Evolutionary conservation across 2,113 vertebrate species (phyloP).

Genomic region (Chascanopsetta lugubris): DNA sequence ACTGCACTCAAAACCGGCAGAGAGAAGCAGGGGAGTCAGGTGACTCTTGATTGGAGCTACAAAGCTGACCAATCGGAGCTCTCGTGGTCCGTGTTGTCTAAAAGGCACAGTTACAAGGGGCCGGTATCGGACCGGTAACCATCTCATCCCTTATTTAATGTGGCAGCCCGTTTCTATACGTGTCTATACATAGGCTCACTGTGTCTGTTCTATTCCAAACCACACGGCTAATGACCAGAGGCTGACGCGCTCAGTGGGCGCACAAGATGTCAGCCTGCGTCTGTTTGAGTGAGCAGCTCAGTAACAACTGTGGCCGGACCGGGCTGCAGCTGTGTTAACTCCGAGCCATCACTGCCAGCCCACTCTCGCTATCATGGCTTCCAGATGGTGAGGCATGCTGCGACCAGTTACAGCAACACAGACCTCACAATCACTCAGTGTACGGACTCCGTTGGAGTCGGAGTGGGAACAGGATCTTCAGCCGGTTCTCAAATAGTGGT

Average conservation of each 20-base stretch:
- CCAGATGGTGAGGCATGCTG: slow-evolving; percentile 66
- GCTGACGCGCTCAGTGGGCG: slow-evolving; percentile 34
- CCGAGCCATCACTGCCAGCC: slow-evolving; percentile 58
- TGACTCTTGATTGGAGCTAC: too few species aligned
- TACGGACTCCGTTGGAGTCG: slow-evolving; percentile 33
- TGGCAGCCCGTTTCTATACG: too few species aligned
- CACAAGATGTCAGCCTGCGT: slow-evolving; percentile 50
- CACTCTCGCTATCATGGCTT: slow-evolving; percentile 62
- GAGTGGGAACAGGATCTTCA: slow-evolving; percentile 39
- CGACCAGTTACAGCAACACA: slow-evolving; percentile 50
- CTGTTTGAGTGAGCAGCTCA: slow-evolving; percentile 41
- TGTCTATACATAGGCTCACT: too few species aligned
- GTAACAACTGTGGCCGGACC: slow-evolving; percentile 53
- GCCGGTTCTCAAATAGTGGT: slow-evolving; percentile 28
- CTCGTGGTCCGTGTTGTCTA: too few species aligned
- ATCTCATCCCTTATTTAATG: too few species aligned
- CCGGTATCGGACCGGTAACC: too few species aligned
- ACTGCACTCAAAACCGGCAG: too few species aligned
- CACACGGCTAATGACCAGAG: slow-evolving; percentile 39
- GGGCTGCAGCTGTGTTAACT: slow-evolving; percentile 69
- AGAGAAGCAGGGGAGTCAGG: too few species aligned
- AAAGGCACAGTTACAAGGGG: too few species aligned
- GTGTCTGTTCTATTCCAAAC: slow-evolving; percentile 13
- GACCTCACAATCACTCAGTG: slow-evolving; percentile 60
- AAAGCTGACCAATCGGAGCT: too few species aligned